These are phyloP conservation scores for Stenichneumon culpator DNA, from an alignment of 2,888 invertebrate species.

Conservation along the genomic window DNA sequence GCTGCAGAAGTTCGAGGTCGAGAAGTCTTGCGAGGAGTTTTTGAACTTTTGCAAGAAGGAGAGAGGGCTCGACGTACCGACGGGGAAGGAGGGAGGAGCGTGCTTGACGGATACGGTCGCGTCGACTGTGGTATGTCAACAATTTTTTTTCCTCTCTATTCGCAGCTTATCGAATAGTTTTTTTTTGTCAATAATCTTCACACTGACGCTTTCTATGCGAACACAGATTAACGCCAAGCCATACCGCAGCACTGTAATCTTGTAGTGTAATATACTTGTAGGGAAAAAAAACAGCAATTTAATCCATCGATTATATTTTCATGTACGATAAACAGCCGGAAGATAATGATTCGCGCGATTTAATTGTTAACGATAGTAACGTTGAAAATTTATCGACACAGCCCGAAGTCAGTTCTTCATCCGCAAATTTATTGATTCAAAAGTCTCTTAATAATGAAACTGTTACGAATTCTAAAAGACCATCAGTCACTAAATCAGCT, in stretches of 20 bases:
- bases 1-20: slow-evolving; percentile 79
- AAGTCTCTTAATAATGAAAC: slow-evolving; percentile 34
- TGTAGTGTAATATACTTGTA: not conserved
- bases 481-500: slow-evolving; percentile 38
- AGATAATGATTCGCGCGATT: slow-evolving; percentile 70
- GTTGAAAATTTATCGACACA: slow-evolving; percentile 34
- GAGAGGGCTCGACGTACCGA: slow-evolving; percentile 42
- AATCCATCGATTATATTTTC: slow-evolving; percentile 61
- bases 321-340: slow-evolving; percentile 73
- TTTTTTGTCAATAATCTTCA: slow-evolving; percentile 9
- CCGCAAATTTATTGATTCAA: slow-evolving; percentile 33
- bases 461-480: slow-evolving; percentile 43
- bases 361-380: slow-evolving; percentile 42
- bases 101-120: slow-evolving; percentile 24
- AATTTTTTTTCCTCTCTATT: not conserved
- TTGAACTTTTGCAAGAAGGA: slow-evolving; percentile 75
- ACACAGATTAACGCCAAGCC: not conserved
- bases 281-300: slow-evolving; percentile 32
- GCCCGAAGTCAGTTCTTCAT: slow-evolving; percentile 33
- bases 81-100: slow-evolving; percentile 45
- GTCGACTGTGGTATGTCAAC: slow-evolving; percentile 54
- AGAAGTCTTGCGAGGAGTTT: slow-evolving; percentile 79
- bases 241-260: not conserved
- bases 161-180: not conserved
- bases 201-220: not conserved